Percentiles rank a stretch among this genome's conserved stretches.
These are phyloP conservation scores for Psittacara wagleri DNA, from an alignment of 2,113 vertebrate species.

Conservation along the genomic window DNA sequence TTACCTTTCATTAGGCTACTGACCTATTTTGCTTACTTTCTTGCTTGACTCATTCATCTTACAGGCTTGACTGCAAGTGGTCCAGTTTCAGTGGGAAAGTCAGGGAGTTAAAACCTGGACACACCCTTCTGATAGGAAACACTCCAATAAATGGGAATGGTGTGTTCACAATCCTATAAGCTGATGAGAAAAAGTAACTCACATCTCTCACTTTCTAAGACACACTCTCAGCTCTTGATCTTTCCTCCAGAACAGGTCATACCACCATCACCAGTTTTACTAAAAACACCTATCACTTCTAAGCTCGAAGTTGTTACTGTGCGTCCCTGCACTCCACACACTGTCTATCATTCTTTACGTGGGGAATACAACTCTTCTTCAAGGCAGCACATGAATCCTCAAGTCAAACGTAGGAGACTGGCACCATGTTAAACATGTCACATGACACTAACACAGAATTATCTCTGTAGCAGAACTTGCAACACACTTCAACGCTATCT, in stretches of 20 bases:
- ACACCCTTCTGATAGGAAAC: not conserved
- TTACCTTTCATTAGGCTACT: not conserved
- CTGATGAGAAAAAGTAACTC: not conserved
- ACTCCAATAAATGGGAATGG: not conserved
- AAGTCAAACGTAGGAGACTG: not conserved
- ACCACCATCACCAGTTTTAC: not conserved
- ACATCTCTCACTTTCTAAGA: not conserved
- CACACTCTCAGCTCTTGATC: not conserved
- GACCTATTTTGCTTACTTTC: not conserved
- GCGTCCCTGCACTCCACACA: accelerated
- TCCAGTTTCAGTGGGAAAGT: not conserved
- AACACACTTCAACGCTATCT: not conserved
- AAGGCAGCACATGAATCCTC: not conserved
- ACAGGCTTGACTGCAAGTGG: not conserved
- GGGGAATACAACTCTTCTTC: not conserved
- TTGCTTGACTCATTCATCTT: not conserved
- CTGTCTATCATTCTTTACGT: accelerated
- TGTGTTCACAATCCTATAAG: not conserved
- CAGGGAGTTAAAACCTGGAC: not conserved
- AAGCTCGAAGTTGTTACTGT: not conserved
- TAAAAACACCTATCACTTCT: not conserved
- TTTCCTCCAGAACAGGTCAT: not conserved
- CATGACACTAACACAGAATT: not conserved
- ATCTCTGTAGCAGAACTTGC: not conserved
- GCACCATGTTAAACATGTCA: not conserved